Evolutionary conservation across 2,113 vertebrate genomes (phyloP).

Genomic region (Ictidomys tridecemlineatus): DNA sequence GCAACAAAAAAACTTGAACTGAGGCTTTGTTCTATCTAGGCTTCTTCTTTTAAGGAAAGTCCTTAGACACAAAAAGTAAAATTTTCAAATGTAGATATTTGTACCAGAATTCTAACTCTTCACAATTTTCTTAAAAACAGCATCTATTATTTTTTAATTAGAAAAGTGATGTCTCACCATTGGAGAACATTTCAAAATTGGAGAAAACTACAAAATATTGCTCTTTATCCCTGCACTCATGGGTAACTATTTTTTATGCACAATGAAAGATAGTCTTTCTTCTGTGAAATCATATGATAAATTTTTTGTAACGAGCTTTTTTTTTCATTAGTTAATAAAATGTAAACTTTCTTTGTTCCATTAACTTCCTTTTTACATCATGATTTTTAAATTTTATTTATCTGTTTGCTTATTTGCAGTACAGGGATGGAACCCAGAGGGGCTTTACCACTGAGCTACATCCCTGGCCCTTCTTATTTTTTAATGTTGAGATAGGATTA

Average conservation of each 20-base stretch:
- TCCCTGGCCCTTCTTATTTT: no score
- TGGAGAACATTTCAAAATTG: conserved; percentile 30
- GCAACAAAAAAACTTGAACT: conserved; percentile 2
- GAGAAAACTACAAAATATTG: neutral
- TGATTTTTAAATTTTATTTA: neutral
- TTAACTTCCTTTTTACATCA: neutral
- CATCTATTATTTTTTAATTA: conserved; percentile 16
- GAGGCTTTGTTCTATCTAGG: neutral
- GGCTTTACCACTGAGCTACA: no score
- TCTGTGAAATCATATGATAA: neutral
- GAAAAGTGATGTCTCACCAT: neutral
- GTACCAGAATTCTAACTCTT: neutral
- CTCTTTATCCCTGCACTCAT: neutral
- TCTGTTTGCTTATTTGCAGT: no score
- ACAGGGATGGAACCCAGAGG: no score
- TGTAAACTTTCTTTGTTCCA: neutral
- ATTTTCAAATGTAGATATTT: neutral
- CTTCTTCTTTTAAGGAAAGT: conserved; percentile 51
- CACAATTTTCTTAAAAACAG: neutral
- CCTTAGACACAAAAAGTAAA: neutral
- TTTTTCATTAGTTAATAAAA: conserved; percentile 6
- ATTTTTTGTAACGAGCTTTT: neutral
- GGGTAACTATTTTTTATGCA: neutral
- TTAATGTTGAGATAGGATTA: no score
- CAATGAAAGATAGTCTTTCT: neutral